phyloP scores from a whole-genome alignment of 2,888 invertebrate species.

The Tipula helvola region DNA sequence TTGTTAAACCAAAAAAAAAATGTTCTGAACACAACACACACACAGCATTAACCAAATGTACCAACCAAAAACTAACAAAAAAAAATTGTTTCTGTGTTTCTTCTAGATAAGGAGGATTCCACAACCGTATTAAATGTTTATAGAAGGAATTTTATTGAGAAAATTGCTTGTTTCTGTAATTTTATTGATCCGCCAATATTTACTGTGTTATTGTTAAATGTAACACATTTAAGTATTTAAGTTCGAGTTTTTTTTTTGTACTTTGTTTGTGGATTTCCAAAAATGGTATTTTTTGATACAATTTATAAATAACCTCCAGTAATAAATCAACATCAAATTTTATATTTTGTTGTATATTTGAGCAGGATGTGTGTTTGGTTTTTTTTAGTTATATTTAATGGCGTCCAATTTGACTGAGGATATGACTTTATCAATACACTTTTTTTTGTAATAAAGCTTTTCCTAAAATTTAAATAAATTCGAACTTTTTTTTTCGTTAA shows the following conservation, averaged over 20 bases:
- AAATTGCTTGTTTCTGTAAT: background rate
- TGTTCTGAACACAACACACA: background rate
- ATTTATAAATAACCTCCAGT: background rate
- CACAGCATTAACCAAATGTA: background rate
- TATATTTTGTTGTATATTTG: background rate
- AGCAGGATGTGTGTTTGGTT: background rate
- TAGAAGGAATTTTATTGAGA: background rate
- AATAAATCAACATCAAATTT: background rate
- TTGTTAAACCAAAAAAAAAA: background rate
- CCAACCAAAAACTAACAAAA: background rate
- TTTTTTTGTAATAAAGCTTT: background rate
- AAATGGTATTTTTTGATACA: background rate
- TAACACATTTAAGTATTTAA: slow-evolving; percentile 4
- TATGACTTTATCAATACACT: background rate
- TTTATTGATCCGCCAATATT: background rate
- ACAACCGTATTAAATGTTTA: background rate
- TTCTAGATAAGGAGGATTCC: background rate
- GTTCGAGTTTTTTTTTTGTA: background rate
- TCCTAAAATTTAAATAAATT: no score
- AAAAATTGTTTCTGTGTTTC: background rate
- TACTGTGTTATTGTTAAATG: background rate
- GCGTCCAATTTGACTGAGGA: background rate
- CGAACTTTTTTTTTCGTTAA: no score
- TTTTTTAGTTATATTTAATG: background rate
- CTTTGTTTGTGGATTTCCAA: background rate